Base-by-base conservation (phyloP, 53 echinoderm and acorn worm genomes). In the Actinopyga echinites region DNA sequence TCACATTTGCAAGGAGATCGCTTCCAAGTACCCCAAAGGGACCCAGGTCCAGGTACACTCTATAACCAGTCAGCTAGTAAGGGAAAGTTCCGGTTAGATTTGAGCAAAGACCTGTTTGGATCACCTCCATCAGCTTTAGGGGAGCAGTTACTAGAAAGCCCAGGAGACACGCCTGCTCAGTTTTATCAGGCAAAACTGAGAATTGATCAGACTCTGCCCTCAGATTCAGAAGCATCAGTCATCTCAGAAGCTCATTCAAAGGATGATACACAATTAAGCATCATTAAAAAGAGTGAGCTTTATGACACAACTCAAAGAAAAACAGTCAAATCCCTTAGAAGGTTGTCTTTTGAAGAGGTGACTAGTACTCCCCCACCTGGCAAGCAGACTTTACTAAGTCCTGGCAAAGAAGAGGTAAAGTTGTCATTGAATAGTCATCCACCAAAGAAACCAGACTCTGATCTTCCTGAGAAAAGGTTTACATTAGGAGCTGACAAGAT, bases 81-180 rank as follows among this genome's bases (percentile, higher is more conserved):
- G 45, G 58, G 81, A 40, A 71, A 62, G 26, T 44, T 89, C 5
- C 86, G 87, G 8, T 68, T 83, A 56, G 87, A 89, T 37, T 74
- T 80, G 0, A 88, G 88, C 40, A 55, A 58, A 0, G 91, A 95
- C 30, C 86, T 81, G 12, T 95, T 95, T 87, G 95, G 91, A 7
- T 91, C 89, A 4, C 83, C 86, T 65, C 86, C 85, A 49, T 74
- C 90, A 38, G 84, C 86, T 40, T 83, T 89, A 11, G 93, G 89
- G 40, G 84, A 89, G 25, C 82, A 87, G 3, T 80, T 93, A 22
- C 62, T 93, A 36, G 95, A 95, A 80, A 95, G 95, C 68, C 95
- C 95, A 26, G 77, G 91, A 21, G 91, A 91, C 57, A 91, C 91
- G n/a, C 91, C 95, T 4, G 83, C 89, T 57, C 93, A 93, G 74